Conservation (phyloP, 1,140 invertebrate genomes). For the Centruroides vittatus region DNA sequence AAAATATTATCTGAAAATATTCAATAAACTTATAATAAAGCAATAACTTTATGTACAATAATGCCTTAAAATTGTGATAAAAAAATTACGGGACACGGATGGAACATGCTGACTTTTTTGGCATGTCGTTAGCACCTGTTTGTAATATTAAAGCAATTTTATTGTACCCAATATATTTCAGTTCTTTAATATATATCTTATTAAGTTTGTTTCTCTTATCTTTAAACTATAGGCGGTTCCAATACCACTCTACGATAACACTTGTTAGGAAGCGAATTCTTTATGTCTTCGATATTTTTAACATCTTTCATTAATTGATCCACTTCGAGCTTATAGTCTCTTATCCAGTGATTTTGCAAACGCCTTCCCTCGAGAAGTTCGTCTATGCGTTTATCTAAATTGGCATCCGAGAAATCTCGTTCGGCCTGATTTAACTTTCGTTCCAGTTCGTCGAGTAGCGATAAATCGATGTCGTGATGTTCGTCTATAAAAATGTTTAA, state of each 20-base stretch:
- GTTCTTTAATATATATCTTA: too few species aligned
- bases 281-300: constrained; percentile 70
- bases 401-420: constrained; percentile 48
- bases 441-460: constrained; percentile 53
- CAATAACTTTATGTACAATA: too few species aligned
- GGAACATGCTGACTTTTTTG: too few species aligned
- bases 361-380: constrained; percentile 51
- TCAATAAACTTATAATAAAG: too few species aligned
- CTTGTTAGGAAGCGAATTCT: constrained; percentile 56
- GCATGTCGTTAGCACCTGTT: too few species aligned
- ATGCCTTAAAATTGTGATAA: too few species aligned
- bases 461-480: constrained; percentile 37
- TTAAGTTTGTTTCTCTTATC: not conserved
- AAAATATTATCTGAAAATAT: too few species aligned
- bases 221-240: constrained; percentile 25
- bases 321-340: constrained; percentile 67
- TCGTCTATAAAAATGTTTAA: constrained; percentile 8
- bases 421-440: constrained; percentile 55
- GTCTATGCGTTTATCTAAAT: constrained; percentile 59
- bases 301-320: constrained; percentile 57
- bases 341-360: constrained; percentile 57
- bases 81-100: too few species aligned
- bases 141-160: too few species aligned
- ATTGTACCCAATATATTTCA: too few species aligned
- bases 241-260: constrained; percentile 53